Percentiles rank a stretch among this genome's conserved stretches.
Conservation (phyloP, 2,888 invertebrate species). For the Busseola fusca region DNA sequence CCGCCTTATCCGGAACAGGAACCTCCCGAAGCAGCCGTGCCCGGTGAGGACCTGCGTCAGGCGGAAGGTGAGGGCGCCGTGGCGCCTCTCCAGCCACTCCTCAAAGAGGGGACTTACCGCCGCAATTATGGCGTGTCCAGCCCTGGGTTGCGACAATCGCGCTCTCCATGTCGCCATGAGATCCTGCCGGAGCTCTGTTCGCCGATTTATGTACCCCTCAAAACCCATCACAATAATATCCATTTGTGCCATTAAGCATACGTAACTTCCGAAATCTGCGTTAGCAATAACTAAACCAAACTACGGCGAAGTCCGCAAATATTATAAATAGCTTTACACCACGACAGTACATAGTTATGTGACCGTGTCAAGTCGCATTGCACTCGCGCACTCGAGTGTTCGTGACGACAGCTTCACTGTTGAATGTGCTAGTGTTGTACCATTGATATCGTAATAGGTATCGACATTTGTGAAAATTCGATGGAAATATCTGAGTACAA, state of each 20-base stretch:
- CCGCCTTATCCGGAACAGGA: too few relatives aligned
- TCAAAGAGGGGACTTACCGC: too few relatives aligned
- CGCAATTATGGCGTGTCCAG: too few relatives aligned
- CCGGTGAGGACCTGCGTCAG: too few relatives aligned
- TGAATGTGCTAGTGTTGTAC: constrained; percentile 60
- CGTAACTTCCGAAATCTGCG: neutral
- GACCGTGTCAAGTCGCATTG: constrained; percentile 64
- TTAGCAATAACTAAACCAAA: neutral
- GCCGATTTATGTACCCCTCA: too few relatives aligned
- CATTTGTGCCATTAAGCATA: neutral
- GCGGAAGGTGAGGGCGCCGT: too few relatives aligned
- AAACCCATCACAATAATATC: neutral
- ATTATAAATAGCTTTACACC: constrained; percentile 45
- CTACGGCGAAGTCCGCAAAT: constrained; percentile 10
- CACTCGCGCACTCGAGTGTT: constrained; percentile 59
- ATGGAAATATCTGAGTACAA: constrained; percentile 9
- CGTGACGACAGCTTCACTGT: constrained; percentile 59
- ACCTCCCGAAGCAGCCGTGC: too few relatives aligned
- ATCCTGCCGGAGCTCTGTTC: too few relatives aligned
- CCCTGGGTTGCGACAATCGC: too few relatives aligned
- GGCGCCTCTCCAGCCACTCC: too few relatives aligned
- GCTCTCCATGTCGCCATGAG: too few relatives aligned
- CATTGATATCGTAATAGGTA: neutral
- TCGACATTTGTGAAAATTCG: constrained; percentile 27
- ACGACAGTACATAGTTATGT: constrained; percentile 54